Percentiles rank a stretch among this genome's conserved stretches.
Evolutionary conservation across 2,888 invertebrate species (phyloP).

Genomic region (Rhodophaea formosa): DNA sequence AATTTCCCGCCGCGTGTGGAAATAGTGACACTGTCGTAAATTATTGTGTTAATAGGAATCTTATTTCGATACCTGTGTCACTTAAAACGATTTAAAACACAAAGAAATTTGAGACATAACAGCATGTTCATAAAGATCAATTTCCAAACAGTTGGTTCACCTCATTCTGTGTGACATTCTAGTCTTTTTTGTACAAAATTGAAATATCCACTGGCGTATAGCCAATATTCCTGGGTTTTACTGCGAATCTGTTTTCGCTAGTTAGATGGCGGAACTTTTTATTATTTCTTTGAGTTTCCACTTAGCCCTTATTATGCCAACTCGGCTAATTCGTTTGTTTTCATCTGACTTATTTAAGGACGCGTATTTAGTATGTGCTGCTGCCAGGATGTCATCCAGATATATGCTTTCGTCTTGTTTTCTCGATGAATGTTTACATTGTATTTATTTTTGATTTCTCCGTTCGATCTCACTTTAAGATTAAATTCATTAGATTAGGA

Average conservation of each 20-base stretch:
- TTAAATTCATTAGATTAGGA: no score
- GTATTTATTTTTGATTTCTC: no score
- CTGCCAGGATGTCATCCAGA: neutral
- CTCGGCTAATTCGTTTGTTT: constrained; percentile 30
- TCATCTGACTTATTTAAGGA: neutral
- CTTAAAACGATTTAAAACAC: neutral
- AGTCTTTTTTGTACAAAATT: constrained; percentile 23
- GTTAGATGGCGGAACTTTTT: constrained; percentile 21
- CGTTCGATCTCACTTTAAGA: no score
- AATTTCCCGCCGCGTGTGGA: neutral
- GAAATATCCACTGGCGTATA: constrained; percentile 33
- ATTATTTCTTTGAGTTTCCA: constrained; percentile 28
- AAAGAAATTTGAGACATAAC: neutral
- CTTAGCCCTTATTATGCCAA: constrained; percentile 25
- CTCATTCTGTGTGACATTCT: constrained; percentile 15
- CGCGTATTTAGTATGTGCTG: neutral
- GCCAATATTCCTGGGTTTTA: constrained; percentile 37
- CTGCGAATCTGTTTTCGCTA: constrained; percentile 37
- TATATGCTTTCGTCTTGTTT: no score
- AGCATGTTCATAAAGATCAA: neutral
- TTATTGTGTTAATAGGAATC: neutral
- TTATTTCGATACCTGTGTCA: neutral
- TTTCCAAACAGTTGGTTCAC: neutral
- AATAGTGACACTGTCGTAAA: neutral
- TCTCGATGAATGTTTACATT: no score